Conservation (phyloP, 2,113 vertebrate species). For the Dolichallabes microphthalmus region DNA sequence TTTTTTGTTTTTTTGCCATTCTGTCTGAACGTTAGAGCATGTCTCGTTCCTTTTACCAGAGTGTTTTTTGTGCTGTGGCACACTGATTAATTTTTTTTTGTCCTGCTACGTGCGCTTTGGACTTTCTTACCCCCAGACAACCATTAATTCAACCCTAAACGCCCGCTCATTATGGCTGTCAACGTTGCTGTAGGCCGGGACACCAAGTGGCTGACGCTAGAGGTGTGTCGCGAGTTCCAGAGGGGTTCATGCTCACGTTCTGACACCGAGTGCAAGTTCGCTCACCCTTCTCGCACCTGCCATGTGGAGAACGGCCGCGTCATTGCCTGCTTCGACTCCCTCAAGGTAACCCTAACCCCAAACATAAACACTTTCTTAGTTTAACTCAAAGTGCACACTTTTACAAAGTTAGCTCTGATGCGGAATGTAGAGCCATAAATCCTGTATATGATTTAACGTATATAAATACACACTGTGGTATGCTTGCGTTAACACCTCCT, state of each 20-base stretch:
- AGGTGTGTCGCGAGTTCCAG: constrained; percentile 99
- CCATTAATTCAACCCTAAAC: constrained; percentile 48
- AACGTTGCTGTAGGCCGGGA: constrained; percentile 92
- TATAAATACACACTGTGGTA: neutral
- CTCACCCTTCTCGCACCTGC: constrained; percentile 93
- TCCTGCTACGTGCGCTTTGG: constrained; percentile 20
- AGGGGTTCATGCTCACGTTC: constrained; percentile 94
- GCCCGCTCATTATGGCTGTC: constrained; percentile 75
- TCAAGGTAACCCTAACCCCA: constrained; percentile 83
- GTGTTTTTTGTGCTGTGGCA: constrained; percentile 31
- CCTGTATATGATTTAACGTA: neutral
- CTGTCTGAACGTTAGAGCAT: constrained; percentile 35
- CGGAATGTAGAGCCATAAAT: neutral
- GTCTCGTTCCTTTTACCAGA: constrained; percentile 15
- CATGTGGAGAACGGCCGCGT: constrained; percentile 98
- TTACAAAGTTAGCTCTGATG: neutral
- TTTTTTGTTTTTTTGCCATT: neutral
- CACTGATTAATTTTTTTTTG: neutral
- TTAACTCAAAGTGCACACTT: neutral
- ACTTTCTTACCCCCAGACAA: constrained; percentile 26
- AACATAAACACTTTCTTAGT: neutral
- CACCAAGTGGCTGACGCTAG: constrained; percentile 98
- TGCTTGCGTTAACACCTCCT: constrained; percentile 16
- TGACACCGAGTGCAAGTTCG: constrained; percentile 96
- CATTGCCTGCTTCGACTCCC: constrained; percentile 97